Percentiles rank a stretch among this genome's conserved stretches.
Conservation (phyloP, 2,113 vertebrate genomes). For the Siphamia tubifer region DNA sequence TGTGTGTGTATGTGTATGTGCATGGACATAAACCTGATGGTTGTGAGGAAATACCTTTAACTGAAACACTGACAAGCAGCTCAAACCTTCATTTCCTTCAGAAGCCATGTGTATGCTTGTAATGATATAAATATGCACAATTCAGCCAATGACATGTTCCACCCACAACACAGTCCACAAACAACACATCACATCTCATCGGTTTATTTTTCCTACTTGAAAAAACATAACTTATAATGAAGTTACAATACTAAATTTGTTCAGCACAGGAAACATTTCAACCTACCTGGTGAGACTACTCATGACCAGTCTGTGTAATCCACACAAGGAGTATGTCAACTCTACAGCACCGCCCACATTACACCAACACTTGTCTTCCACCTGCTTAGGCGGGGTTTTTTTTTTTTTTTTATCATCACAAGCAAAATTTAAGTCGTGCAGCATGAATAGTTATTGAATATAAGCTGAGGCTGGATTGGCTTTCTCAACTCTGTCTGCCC, state of each 20-base stretch:
- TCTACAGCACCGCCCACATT: conserved; percentile 18
- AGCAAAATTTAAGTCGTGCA: conserved; percentile 1
- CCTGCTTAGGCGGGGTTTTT: conserved; percentile 37
- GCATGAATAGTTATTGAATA: conserved; percentile 14
- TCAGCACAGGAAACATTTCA: background rate
- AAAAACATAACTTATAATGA: conserved; percentile 7
- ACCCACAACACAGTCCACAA: conserved; percentile 39
- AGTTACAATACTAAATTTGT: conserved; percentile 2
- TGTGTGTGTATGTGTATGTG: background rate
- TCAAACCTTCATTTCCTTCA: conserved; percentile 47
- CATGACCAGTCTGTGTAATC: background rate
- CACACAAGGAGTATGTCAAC: background rate
- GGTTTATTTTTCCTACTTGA: conserved; percentile 1
- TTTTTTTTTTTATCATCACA: conserved; percentile 4
- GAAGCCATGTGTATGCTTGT: conserved; percentile 50
- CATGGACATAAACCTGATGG: conserved; percentile 45
- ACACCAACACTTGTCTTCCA: conserved; percentile 52
- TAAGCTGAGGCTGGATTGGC: background rate
- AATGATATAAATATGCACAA: conserved; percentile 57
- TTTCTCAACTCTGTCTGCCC: background rate
- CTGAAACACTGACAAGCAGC: conserved; percentile 53
- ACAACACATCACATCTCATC: conserved; percentile 3
- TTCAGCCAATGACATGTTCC: conserved; percentile 57
- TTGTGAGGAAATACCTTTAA: conserved; percentile 59
- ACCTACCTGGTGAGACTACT: background rate